Conservation (phyloP, 2,113 vertebrate genomes). For the Corythaeola cristata region DNA sequence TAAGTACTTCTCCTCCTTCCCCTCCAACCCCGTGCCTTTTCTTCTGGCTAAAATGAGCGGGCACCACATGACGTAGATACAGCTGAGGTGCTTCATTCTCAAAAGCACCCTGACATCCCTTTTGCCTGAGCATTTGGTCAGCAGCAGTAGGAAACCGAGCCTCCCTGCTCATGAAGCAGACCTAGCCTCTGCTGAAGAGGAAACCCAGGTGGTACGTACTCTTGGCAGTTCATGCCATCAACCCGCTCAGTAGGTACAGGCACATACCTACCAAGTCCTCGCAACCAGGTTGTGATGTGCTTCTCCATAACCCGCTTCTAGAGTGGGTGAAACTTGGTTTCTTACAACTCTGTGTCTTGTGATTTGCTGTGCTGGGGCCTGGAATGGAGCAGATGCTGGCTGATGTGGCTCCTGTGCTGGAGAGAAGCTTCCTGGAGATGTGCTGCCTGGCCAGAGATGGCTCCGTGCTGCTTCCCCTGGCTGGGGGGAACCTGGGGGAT, state of each 20-base stretch:
- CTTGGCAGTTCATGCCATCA: background rate
- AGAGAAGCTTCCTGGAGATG: background rate
- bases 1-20: background rate
- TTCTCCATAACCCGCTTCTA: background rate
- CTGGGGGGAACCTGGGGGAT: accelerated
- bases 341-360: background rate
- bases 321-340: background rate
- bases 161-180: background rate
- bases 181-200: too few relatives aligned
- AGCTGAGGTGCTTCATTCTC: background rate
- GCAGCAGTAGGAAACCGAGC: background rate
- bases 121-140: accelerated
- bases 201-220: background rate
- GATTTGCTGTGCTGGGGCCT: background rate
- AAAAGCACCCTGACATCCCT: background rate
- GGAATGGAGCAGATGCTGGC: accelerated
- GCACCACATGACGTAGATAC: accelerated
- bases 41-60: accelerated
- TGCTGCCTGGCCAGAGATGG: too few relatives aligned
- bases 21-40: background rate
- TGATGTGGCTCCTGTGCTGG: accelerated
- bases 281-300: accelerated
- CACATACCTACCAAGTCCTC: accelerated
- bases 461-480: accelerated
- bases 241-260: too few relatives aligned